A percentile compares a stretch with the other conserved stretches of the same genome.
phyloP scores from a whole-genome alignment of 2,888 invertebrate species.

The Lymantria dispar region DNA sequence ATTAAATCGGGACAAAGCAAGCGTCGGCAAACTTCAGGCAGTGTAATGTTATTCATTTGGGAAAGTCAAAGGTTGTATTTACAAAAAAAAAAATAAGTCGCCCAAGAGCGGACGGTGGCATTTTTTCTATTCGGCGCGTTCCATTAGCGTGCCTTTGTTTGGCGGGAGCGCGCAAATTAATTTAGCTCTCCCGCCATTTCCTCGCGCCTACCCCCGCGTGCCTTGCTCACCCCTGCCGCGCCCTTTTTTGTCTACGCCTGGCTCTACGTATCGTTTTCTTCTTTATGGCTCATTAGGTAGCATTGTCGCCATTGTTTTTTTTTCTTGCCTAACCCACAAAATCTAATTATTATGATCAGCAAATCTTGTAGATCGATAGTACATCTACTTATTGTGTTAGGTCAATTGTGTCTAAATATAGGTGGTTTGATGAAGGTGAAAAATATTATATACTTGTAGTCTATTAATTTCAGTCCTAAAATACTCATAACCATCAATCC shows the following conservation, averaged over 20 bases:
- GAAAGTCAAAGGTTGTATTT: constrained; percentile 82
- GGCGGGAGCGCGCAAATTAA: constrained; percentile 83
- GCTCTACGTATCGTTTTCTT: constrained; percentile 83
- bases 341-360: constrained; percentile 78
- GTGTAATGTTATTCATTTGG: constrained; percentile 81
- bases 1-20: constrained; percentile 74
- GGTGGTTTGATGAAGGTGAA: not conserved
- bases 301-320: constrained; percentile 80
- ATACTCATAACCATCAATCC: too few relatives aligned
- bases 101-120: constrained; percentile 82
- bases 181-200: constrained; percentile 83
- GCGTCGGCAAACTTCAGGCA: constrained; percentile 67
- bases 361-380: constrained; percentile 51
- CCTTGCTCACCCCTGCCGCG: constrained; percentile 61
- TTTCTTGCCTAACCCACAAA: constrained; percentile 65
- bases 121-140: constrained; percentile 83
- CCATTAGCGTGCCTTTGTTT: constrained; percentile 83
- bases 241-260: constrained; percentile 81
- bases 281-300: constrained; percentile 82
- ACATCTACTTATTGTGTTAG: constrained; percentile 23
- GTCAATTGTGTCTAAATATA: constrained; percentile 5
- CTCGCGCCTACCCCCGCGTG: constrained; percentile 60
- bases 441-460: too few relatives aligned
- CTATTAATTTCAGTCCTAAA: too few relatives aligned
- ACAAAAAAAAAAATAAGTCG: constrained; percentile 76